Base-by-base conservation (phyloP, 2,888 invertebrate genomes). In the Euplexia lucipara region DNA sequence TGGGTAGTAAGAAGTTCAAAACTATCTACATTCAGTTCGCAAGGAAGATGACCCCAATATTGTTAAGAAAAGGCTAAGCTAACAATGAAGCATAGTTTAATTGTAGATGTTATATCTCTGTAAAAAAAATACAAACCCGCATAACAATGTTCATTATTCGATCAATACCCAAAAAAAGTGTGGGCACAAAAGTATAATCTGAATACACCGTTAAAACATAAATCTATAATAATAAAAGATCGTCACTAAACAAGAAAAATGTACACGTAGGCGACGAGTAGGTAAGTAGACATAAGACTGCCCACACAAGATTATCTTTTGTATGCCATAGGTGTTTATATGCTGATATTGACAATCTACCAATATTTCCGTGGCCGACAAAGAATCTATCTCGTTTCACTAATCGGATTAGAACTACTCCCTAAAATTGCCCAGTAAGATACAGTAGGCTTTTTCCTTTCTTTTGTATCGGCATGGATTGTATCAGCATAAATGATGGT, bases 231-330 rank as follows among this genome's bases (percentile, higher is more conserved):
- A 64, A 67, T 75, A 69, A 47, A 70, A 54, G 37, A 26, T 57
- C 26, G 51, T 75, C 66, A 72, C 61, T 75, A 59, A 42, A 52
- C 42, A 52, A 72, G 76, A 79, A 69, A 71, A 75, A 70, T 68
- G 49, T 44, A 52, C 32, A 60, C 44, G 79, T 80, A 78, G 79
- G 75, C 75, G 81, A 60, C 35, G 42, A 64, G 49, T 59, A 45
- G 59, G 72, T 65, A 57, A 52, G 52, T 37, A 63, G 54, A 58
- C 16, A 20, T 22, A 9, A 63, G 42, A 10, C 64, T 39, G 8
- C 79, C 81, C 67, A 79, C 79, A 44, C 65, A 5, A 37, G 65
- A 59, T 73, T 72, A 70, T 54, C 51, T 63, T 45, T 75, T 65
- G 35, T 30, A 9, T 34, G 39, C 41, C 49, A 71, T 53, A 63